Percentiles rank a stretch among this genome's conserved stretches.
phyloP scores from a whole-genome alignment of 2,113 vertebrate genomes.

The Pseudorasbora parva region DNA sequence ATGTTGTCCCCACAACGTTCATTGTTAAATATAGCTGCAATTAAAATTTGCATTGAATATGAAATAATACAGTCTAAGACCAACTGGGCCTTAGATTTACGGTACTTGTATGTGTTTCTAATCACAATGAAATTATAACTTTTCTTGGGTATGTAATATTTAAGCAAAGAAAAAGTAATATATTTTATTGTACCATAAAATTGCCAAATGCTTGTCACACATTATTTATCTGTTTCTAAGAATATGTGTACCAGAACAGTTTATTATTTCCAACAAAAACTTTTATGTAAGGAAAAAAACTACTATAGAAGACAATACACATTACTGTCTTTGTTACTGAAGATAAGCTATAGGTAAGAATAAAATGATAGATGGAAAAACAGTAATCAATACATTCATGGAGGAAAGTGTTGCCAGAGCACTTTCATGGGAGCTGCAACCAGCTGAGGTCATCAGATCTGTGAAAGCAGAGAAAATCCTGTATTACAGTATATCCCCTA shows the following conservation, averaged over 20 bases:
- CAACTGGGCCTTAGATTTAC: too few species aligned
- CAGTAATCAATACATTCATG: background rate
- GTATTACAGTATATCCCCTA: background rate
- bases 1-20: too few species aligned
- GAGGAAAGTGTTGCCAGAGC: background rate
- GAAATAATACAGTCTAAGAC: too few species aligned
- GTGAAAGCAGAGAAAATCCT: constrained; percentile 44
- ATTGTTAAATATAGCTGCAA: too few species aligned
- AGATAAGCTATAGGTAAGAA: background rate
- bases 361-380: background rate
- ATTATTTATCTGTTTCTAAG: background rate
- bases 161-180: background rate
- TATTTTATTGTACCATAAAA: background rate
- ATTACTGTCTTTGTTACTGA: background rate
- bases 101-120: too few species aligned
- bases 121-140: too few species aligned
- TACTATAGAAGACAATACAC: background rate
- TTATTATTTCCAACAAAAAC: background rate
- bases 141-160: too few species aligned
- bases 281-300: background rate
- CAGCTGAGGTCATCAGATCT: constrained; percentile 78
- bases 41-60: too few species aligned
- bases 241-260: background rate
- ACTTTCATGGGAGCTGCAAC: constrained; percentile 63
- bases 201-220: background rate